Evolutionary conservation across 2,113 vertebrate genomes (phyloP).

Genomic region (Maylandia zebra): DNA sequence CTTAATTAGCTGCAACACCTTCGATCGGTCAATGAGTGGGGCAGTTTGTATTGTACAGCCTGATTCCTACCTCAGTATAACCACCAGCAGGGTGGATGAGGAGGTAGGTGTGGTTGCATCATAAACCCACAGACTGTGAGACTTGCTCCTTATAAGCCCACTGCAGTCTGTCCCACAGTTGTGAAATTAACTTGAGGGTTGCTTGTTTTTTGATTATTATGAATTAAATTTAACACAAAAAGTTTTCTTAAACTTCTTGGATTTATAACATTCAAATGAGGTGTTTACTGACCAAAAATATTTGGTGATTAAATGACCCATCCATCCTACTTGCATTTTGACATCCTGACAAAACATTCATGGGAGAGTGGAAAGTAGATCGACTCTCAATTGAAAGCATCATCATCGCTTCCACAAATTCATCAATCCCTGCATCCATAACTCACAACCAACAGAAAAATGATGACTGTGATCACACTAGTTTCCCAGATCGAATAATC

Average conservation of each 20-base stretch:
- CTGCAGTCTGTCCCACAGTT: background rate
- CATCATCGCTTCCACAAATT: background rate
- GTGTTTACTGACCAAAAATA: background rate
- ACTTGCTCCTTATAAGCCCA: background rate
- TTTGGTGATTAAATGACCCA: background rate
- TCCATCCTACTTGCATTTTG: background rate
- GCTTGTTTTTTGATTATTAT: background rate
- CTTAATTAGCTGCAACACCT: background rate
- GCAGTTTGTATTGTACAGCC: background rate
- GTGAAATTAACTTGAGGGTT: background rate
- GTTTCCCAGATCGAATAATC: background rate
- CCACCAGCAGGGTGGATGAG: background rate
- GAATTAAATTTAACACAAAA: background rate
- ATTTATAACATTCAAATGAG: background rate
- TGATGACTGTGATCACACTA: background rate
- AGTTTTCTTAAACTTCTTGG: background rate
- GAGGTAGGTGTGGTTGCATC: background rate
- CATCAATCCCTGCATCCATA: background rate
- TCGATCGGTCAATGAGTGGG: fast-evolving
- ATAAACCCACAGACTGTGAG: fast-evolving
- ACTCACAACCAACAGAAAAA: background rate
- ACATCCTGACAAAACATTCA: background rate
- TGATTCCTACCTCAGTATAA: background rate
- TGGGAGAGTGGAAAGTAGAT: background rate
- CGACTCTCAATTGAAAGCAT: background rate